Evolutionary conservation across 2,888 invertebrate genomes (phyloP), one percentile per base, ranked within the genome.

Genomic region (Drosophila basisetae): DNA sequence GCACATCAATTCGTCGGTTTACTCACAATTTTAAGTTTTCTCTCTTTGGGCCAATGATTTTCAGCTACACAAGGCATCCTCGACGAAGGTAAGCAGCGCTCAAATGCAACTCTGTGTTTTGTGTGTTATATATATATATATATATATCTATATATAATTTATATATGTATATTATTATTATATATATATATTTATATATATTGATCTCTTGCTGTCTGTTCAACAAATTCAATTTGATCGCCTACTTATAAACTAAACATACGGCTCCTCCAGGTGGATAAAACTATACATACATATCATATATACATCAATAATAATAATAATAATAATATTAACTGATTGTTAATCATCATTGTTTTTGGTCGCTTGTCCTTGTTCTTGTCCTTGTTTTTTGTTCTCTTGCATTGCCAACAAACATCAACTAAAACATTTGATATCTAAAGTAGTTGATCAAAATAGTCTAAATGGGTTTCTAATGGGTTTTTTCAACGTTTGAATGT

Each of bases 31-130:
- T 61, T 30, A 76, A 69, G 82, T 76, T 68, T 63, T 67, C 49
- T 72, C 68, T 64, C 52, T 39, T 39, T 47, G 64, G 55, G 43
- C 47, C 41, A 22, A 73, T 47, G 50, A 49, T 76, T 90, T 90
- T 70, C 85, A 91, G 89, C 82, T 90, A 63, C 92, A 92, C 79
- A 91, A 82, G 83, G 83, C 91, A 28, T 92, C 92, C 64, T 81
- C 92, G 65, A 82, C 87, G 77, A 92, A 92, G 92, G 92, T 92
- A 92, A 92, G 91, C 80, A n/a, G 68, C 37, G 22, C 10, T 25
- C 41, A 47, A 54, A 49, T 30, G 52, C 60, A 58, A 61, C 22
- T 61, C 37, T 50, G 39, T 76, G 43, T 76, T 54, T 67, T 67
- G 61, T 62, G 41, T 68, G 33, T 59, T 22, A 22, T 1, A 22